A percentile compares a stretch with the other conserved stretches of the same genome.
These are phyloP conservation scores for Diarsia brunnea DNA, from an alignment of 2,888 invertebrate species.

Conservation along the genomic window DNA sequence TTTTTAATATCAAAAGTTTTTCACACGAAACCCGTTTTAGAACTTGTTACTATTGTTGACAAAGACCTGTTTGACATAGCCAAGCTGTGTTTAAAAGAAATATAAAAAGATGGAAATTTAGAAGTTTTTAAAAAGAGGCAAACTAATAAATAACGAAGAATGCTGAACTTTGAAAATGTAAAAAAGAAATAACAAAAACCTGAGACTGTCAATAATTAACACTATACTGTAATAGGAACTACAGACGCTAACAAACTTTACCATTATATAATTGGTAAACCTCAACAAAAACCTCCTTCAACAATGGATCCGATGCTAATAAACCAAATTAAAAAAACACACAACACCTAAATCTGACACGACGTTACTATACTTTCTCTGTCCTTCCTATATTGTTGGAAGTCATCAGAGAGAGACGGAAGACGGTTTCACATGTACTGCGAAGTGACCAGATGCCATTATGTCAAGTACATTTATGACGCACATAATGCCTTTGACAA, in stretches of 20 bases:
- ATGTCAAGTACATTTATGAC: constrained; percentile 78
- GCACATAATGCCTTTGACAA: constrained; percentile 73
- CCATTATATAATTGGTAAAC: constrained; percentile 31
- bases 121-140: background rate
- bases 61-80: constrained; percentile 6
- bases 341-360: constrained; percentile 32
- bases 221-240: constrained; percentile 14
- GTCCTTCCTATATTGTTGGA: constrained; percentile 34
- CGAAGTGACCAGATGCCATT: constrained; percentile 67
- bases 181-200: background rate
- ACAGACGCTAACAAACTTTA: constrained; percentile 38
- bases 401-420: constrained; percentile 57
- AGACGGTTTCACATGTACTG: constrained; percentile 38
- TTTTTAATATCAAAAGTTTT: constrained; percentile 1
- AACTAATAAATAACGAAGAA: background rate
- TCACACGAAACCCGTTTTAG: constrained; percentile 40
- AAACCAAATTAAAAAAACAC: constrained; percentile 35
- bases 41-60: constrained; percentile 54
- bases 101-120: background rate
- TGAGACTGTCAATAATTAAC: constrained; percentile 32
- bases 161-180: constrained; percentile 3
- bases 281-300: constrained; percentile 19
- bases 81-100: background rate
- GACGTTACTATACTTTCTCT: constrained; percentile 53
- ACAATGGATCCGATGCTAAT: constrained; percentile 44